phyloP scores from a whole-genome alignment of 2,797 vertebrate genomes.

The Sebastiscus albofasciatus region DNA sequence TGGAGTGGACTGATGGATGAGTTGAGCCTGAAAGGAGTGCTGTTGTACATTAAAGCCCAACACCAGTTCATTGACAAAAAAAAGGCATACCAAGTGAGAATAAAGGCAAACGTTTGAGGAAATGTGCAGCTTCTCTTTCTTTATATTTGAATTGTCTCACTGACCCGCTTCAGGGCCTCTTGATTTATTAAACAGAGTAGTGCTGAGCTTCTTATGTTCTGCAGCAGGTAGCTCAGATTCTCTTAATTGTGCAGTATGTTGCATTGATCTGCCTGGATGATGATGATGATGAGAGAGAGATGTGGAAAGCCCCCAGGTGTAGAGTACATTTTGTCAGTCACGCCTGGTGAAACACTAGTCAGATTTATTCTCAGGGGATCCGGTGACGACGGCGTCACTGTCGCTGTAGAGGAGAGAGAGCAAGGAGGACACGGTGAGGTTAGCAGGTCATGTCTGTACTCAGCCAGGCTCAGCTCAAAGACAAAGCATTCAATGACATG shows the following conservation, averaged over 20 bases:
- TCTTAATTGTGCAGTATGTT: background rate
- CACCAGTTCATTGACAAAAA: background rate
- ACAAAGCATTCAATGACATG: conserved; percentile 82
- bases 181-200: background rate
- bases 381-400: conserved; percentile 45
- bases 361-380: conserved; percentile 4
- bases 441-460: conserved; percentile 79
- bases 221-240: conserved; percentile 67
- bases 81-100: background rate
- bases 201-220: background rate
- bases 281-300: conserved; percentile 79
- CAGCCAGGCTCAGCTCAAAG: conserved; percentile 80
- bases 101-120: background rate
- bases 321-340: conserved; percentile 82
- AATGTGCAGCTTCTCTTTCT: background rate
- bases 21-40: background rate
- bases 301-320: conserved; percentile 82
- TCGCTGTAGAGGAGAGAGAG: conserved; percentile 67
- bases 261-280: conserved; percentile 34
- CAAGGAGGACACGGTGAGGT: conserved; percentile 80
- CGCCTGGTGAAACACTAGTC: conserved; percentile 78
- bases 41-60: background rate
- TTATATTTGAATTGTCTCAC: background rate
- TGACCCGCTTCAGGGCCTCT: conserved; percentile 67
- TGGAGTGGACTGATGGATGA: background rate